Evolutionary conservation across 1,140 invertebrate species (phyloP).

Genomic region (Globodera rostochiensis): DNA sequence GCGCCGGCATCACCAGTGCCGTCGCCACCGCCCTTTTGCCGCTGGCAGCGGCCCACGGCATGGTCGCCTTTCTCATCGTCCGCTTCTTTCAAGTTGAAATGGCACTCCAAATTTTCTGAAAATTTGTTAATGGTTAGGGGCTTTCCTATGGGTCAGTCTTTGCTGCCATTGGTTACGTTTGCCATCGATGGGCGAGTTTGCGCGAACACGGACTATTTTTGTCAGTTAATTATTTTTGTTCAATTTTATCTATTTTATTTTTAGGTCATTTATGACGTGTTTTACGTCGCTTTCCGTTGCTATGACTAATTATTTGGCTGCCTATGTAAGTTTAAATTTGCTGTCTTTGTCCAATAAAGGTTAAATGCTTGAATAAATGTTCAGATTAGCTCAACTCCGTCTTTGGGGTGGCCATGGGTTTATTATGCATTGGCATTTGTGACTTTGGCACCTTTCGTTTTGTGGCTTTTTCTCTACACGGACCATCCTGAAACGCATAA

Average conservation of each 20-base stretch:
- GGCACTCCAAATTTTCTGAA: background rate
- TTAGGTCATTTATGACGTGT: constrained; percentile 20
- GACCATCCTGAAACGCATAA: constrained; percentile 41
- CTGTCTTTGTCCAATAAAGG: background rate
- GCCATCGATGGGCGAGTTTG: constrained; percentile 43
- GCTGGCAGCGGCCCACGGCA: constrained; percentile 32
- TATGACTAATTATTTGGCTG: constrained; percentile 19
- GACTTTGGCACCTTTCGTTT: background rate
- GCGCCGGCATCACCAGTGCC: constrained; percentile 36
- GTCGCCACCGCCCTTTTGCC: constrained; percentile 36
- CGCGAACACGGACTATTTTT: constrained; percentile 46
- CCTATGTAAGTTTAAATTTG: background rate
- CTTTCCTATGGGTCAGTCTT: constrained; percentile 45
- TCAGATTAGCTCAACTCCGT: constrained; percentile 39
- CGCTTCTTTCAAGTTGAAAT: background rate
- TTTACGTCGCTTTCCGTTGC: constrained; percentile 13
- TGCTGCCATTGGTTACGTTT: constrained; percentile 48
- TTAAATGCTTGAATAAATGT: background rate
- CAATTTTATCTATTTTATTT: background rate
- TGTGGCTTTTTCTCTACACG: constrained; percentile 44
- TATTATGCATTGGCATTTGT: constrained; percentile 5
- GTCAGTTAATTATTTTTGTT: constrained; percentile 26
- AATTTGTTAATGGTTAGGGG: constrained; percentile 32
- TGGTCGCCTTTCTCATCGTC: constrained; percentile 29
- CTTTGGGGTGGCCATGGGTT: constrained; percentile 41